A percentile compares a stretch with the other conserved stretches of the same genome.
These are phyloP conservation scores for Temnothorax longispinosus DNA, from an alignment of 1,140 invertebrate genomes.

Conservation along the genomic window DNA sequence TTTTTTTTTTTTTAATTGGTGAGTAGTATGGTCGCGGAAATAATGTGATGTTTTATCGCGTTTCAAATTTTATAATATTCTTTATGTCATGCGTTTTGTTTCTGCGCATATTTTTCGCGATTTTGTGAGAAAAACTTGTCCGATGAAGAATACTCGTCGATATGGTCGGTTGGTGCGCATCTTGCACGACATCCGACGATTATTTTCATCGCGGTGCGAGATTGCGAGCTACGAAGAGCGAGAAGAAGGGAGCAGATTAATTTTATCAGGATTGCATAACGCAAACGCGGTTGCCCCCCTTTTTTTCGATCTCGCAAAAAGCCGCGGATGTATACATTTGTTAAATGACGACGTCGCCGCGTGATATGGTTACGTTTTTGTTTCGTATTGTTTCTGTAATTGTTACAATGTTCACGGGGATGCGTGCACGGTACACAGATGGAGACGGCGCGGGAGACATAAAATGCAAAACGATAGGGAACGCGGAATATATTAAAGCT, in stretches of 20 bases:
- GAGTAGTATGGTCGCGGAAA: not conserved
- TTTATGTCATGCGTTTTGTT: not conserved
- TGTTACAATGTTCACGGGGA: slow-evolving; percentile 77
- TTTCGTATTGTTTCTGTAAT: slow-evolving; percentile 80
- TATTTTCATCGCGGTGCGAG: slow-evolving; percentile 22
- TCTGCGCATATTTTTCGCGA: slow-evolving; percentile 26
- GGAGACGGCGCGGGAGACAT: slow-evolving; percentile 12
- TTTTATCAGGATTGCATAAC: slow-evolving; percentile 31
- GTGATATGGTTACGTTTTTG: slow-evolving; percentile 76
- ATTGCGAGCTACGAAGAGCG: not conserved
- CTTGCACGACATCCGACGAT: slow-evolving; percentile 35
- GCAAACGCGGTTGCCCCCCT: not conserved
- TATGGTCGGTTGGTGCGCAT: slow-evolving; percentile 5
- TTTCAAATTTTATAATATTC: slow-evolving; percentile 39
- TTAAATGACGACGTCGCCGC: slow-evolving; percentile 40
- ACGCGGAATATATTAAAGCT: slow-evolving; percentile 11
- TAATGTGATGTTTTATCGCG: slow-evolving; percentile 19
- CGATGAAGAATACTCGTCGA: slow-evolving; percentile 25
- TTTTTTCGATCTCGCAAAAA: slow-evolving; percentile 31
- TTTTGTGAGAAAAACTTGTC: slow-evolving; percentile 11
- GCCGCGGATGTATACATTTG: slow-evolving; percentile 42
- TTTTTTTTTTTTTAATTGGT: not conserved
- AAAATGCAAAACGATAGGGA: not conserved
- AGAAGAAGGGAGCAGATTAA: slow-evolving; percentile 35
- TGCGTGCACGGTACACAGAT: slow-evolving; percentile 29